Evolutionary conservation across 2,888 invertebrate species (phyloP).

Genomic region (Erebia palarica): DNA sequence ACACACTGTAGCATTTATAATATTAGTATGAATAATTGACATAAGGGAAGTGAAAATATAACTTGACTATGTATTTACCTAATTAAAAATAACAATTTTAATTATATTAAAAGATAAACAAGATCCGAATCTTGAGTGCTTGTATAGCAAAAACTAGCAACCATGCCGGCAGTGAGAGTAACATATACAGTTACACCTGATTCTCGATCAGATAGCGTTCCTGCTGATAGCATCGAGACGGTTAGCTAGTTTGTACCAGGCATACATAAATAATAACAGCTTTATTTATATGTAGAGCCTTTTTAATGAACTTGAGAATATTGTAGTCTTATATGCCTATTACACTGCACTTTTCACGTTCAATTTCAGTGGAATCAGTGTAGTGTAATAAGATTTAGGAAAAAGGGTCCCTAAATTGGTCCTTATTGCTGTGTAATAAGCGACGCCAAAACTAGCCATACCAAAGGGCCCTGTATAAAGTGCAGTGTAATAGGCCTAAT

Average conservation of each 20-base stretch:
- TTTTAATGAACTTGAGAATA: conserved; percentile 14
- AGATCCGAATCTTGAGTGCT: conserved; percentile 29
- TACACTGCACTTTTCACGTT: too few species aligned
- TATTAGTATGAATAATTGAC: too few species aligned
- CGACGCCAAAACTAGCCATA: too few species aligned
- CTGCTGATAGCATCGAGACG: conserved; percentile 31
- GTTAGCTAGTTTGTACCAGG: conserved; percentile 12
- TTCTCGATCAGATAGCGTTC: conserved; percentile 34
- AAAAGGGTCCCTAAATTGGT: too few species aligned
- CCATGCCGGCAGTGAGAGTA: conserved; percentile 34
- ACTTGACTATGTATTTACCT: neutral
- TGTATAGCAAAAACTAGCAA: conserved; percentile 35
- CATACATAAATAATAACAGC: conserved; percentile 23
- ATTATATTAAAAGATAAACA: conserved; percentile 29
- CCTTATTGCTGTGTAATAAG: too few species aligned
- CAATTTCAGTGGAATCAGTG: too few species aligned
- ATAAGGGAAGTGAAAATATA: neutral
- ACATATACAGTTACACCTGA: conserved; percentile 41
- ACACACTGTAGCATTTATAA: too few species aligned
- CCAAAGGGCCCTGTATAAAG: too few species aligned
- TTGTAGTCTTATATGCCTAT: too few species aligned
- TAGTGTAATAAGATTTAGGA: too few species aligned
- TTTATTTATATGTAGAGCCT: conserved; percentile 13
- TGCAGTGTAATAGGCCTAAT: too few species aligned
- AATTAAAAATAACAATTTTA: conserved; percentile 1